phyloP scores from a whole-genome alignment of 2,797 vertebrate genomes.

The Gobionotothen gibberifrons region DNA sequence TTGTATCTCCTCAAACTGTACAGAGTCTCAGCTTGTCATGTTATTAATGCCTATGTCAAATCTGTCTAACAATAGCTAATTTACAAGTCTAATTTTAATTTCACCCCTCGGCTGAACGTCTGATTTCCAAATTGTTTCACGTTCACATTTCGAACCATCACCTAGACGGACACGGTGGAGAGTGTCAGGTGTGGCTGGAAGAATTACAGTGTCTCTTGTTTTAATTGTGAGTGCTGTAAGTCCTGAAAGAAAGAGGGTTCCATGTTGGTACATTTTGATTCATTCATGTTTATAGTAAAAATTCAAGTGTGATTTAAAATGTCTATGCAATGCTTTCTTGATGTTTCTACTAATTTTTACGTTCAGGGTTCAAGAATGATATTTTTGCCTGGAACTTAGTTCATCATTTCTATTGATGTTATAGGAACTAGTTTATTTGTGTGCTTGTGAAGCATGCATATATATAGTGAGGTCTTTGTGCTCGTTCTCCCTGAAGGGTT shows the following conservation, averaged over 20 bases:
- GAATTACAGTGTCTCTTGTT: constrained; percentile 61
- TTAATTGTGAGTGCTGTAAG: constrained; percentile 70
- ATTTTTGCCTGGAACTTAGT: constrained; percentile 25
- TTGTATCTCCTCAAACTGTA: constrained; percentile 83
- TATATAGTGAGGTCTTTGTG: background rate
- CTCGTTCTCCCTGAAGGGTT: background rate
- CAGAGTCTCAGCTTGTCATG: constrained; percentile 80
- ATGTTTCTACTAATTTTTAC: constrained; percentile 1
- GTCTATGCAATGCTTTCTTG: constrained; percentile 55
- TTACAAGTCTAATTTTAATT: constrained; percentile 65
- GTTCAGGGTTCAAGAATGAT: background rate
- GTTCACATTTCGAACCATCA: constrained; percentile 61
- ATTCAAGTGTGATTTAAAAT: constrained; percentile 82
- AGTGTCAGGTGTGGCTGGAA: constrained; percentile 47
- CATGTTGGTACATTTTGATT: constrained; percentile 80
- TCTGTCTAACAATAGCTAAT: constrained; percentile 73
- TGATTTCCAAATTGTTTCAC: constrained; percentile 48
- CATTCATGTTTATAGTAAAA: constrained; percentile 87
- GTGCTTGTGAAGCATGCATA: background rate
- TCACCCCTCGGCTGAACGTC: constrained; percentile 37
- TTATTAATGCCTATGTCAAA: constrained; percentile 76
- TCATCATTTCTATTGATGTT: background rate
- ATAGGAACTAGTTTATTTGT: constrained; percentile 9
- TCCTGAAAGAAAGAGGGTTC: constrained; percentile 66
- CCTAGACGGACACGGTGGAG: constrained; percentile 32